Evolutionary conservation across 2,797 vertebrate species (phyloP).

Genomic region (Paratrypauchen microcephalus): DNA sequence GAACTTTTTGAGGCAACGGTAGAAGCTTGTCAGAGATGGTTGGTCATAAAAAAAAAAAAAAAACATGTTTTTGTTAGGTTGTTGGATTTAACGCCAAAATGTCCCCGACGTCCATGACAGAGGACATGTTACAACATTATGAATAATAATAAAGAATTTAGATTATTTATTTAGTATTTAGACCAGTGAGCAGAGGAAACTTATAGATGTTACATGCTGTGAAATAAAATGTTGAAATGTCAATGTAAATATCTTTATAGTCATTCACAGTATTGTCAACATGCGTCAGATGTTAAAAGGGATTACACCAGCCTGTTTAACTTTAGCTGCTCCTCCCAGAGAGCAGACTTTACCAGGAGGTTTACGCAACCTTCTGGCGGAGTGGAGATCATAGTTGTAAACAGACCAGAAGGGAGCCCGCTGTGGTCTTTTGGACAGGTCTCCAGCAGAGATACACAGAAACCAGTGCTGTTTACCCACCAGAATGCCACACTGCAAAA

Average conservation of each 20-base stretch:
- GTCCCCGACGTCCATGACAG: too few relatives aligned
- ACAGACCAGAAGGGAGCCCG: conserved; percentile 27
- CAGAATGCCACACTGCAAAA: conserved; percentile 12
- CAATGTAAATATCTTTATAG: background rate
- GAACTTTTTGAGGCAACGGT: too few relatives aligned
- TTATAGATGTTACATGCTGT: background rate
- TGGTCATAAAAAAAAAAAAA: too few relatives aligned
- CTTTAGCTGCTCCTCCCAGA: conserved; percentile 17
- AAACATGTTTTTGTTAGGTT: too few relatives aligned
- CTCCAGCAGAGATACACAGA: conserved; percentile 52
- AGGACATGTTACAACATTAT: too few relatives aligned
- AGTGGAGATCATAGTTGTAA: conserved; percentile 36
- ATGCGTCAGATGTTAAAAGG: conserved; percentile 14
- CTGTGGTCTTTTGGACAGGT: conserved; percentile 43
- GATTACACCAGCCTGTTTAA: conserved; percentile 30
- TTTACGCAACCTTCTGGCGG: conserved; percentile 29
- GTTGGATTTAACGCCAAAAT: too few relatives aligned
- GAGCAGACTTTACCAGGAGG: conserved; percentile 26
- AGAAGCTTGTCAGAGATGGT: too few relatives aligned
- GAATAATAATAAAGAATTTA: too few relatives aligned
- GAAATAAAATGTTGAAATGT: background rate
- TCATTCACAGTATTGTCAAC: conserved; percentile 12
- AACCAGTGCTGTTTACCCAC: conserved; percentile 43
- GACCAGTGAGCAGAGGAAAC: background rate
- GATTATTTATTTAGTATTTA: too few relatives aligned